Evolutionary conservation across 2,113 vertebrate genomes (phyloP).

Genomic region (Vimba vimba): DNA sequence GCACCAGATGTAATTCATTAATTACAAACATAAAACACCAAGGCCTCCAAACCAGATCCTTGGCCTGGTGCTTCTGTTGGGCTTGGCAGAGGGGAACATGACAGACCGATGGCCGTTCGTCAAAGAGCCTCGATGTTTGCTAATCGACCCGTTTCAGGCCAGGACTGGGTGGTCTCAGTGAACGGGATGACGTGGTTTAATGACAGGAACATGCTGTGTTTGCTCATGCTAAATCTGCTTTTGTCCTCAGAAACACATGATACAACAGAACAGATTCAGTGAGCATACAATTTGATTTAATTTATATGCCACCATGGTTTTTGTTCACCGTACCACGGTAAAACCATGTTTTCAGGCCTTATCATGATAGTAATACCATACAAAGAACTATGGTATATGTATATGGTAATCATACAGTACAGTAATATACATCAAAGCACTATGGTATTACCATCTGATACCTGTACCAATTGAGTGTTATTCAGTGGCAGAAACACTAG

Average conservation of each 20-base stretch:
- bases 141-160: not conserved
- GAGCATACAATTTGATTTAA: not conserved
- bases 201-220: not conserved
- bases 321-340: not conserved
- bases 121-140: not conserved
- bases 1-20: constrained; percentile 80
- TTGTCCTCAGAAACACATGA: not conserved
- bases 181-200: not conserved
- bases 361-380: too few relatives aligned
- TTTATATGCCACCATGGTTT: not conserved
- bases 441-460: not conserved
- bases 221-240: not conserved
- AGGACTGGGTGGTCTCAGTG: not conserved
- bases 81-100: constrained; percentile 53
- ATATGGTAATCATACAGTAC: not conserved
- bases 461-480: not conserved
- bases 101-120: constrained; percentile 5
- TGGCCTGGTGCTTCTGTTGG: constrained; percentile 66
- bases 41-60: constrained; percentile 55
- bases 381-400: not conserved
- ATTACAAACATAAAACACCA: constrained; percentile 75
- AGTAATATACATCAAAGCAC: not conserved
- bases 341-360: not conserved
- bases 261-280: not conserved
- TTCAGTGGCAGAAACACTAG: not conserved